Evolutionary conservation across 1,140 invertebrate genomes (phyloP).

Genomic region (Cydia splendana): DNA sequence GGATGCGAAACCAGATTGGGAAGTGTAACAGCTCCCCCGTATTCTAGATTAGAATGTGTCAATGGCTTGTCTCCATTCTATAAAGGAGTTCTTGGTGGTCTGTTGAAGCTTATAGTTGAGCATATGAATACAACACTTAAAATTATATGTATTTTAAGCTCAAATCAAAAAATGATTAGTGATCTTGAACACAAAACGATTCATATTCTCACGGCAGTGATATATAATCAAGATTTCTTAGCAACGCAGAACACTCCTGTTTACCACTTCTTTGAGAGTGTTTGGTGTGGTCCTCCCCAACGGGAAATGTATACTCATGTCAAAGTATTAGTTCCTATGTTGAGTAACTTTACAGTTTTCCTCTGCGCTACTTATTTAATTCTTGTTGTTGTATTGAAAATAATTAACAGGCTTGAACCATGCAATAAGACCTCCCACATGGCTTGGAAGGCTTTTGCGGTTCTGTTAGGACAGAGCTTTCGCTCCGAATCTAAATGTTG

Average conservation of each 20-base stretch:
- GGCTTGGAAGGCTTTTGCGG: conserved; percentile 39
- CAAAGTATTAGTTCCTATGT: conserved; percentile 55
- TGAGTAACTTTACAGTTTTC: conserved; percentile 43
- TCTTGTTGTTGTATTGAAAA: conserved; percentile 39
- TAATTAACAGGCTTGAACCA: conserved; percentile 35
- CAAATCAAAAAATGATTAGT: conserved; percentile 38
- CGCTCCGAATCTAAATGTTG: conserved; percentile 49
- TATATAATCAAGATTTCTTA: conserved; percentile 38
- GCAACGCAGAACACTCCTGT: conserved; percentile 46
- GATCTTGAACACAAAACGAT: conserved; percentile 38
- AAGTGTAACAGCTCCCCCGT: conserved; percentile 42
- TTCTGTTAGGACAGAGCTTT: conserved; percentile 54
- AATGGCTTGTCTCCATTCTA: conserved; percentile 42
- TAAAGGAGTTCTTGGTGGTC: conserved; percentile 49
- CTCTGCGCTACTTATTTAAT: conserved; percentile 43
- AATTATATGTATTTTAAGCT: conserved; percentile 37
- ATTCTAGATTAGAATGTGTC: conserved; percentile 39
- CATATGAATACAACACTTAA: conserved; percentile 50
- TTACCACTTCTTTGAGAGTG: conserved; percentile 43
- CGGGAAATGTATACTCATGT: conserved; percentile 55
- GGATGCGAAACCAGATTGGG: conserved; percentile 53
- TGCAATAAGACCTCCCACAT: conserved; percentile 38
- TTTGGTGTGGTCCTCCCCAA: conserved; percentile 51
- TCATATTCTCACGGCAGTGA: conserved; percentile 51
- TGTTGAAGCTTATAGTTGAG: conserved; percentile 45